A percentile compares a stretch with the other conserved stretches of the same genome.
Conservation (phyloP, 2,888 invertebrate species). For the Priocnemis perturbator region DNA sequence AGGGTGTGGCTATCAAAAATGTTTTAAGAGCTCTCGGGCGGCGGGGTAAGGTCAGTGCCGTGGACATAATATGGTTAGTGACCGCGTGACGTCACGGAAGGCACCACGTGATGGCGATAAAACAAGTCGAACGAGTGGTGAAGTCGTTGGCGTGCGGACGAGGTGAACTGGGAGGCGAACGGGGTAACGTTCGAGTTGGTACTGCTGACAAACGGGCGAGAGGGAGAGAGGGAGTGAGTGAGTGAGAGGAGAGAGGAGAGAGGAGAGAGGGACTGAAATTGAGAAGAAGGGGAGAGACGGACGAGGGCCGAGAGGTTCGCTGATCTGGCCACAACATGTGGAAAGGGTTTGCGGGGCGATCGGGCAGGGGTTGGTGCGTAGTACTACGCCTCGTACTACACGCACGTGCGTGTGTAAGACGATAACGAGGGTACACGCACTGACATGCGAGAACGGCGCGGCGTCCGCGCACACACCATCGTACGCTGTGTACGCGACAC, state of each 20-base stretch:
- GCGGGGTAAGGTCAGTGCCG: conserved; percentile 73
- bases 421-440: conserved; percentile 62
- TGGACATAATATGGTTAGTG: conserved; percentile 71
- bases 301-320: conserved; percentile 19
- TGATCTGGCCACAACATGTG: neutral
- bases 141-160: conserved; percentile 15
- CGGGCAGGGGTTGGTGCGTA: conserved; percentile 49
- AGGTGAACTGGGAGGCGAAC: conserved; percentile 31
- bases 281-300: conserved; percentile 27
- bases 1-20: neutral
- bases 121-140: conserved; percentile 47
- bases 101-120: conserved; percentile 47
- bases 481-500: neutral
- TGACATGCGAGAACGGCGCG: conserved; percentile 43
- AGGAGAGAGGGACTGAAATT: conserved; percentile 24
- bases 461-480: conserved; percentile 26
- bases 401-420: conserved; percentile 69
- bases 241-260: conserved; percentile 40
- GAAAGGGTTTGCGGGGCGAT: conserved; percentile 1
- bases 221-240: neutral
- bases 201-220: neutral
- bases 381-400: conserved; percentile 73
- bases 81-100: conserved; percentile 60
- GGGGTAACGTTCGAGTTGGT: conserved; percentile 3
- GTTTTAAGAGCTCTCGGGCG: conserved; percentile 14